Percentiles rank a stretch among this genome's conserved stretches.
These are phyloP conservation scores for Fissipunctia ypsillon DNA, from an alignment of 2,888 invertebrate species.

Conservation along the genomic window DNA sequence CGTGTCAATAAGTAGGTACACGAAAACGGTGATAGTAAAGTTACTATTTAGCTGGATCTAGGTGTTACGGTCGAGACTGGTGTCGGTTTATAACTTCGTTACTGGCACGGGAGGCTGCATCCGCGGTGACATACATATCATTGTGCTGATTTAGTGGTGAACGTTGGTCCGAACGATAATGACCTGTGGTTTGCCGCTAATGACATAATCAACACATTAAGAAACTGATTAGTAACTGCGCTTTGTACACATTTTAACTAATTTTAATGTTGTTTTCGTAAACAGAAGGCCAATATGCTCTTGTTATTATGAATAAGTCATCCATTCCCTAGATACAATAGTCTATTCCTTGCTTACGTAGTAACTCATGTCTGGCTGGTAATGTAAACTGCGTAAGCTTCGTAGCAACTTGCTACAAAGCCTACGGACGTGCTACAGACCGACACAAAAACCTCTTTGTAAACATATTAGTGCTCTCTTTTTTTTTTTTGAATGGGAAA, in stretches of 20 bases:
- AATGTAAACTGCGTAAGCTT: slow-evolving; percentile 18
- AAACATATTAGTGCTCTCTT: no score
- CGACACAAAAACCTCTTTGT: not conserved
- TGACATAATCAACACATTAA: slow-evolving; percentile 15
- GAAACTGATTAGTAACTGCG: slow-evolving; percentile 27
- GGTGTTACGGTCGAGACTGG: slow-evolving; percentile 7
- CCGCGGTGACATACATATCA: slow-evolving; percentile 9
- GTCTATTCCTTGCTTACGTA: not conserved
- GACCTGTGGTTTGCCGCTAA: slow-evolving; percentile 12
- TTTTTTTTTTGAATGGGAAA: no score
- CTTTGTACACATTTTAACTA: slow-evolving; percentile 3
- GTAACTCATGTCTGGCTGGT: not conserved
- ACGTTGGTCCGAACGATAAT: slow-evolving; percentile 12
- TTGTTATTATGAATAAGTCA: not conserved
- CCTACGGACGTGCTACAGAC: not conserved
- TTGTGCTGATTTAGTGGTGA: slow-evolving; percentile 20
- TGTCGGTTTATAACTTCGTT: slow-evolving; percentile 40
- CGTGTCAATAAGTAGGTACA: not conserved
- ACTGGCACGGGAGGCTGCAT: slow-evolving; percentile 15
- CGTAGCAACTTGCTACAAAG: slow-evolving; percentile 26
- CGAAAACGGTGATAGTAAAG: not conserved
- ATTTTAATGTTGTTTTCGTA: slow-evolving; percentile 13
- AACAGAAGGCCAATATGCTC: not conserved
- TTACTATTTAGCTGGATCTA: not conserved
- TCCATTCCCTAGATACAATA: not conserved